phyloP scores from a whole-genome alignment of 23 tunicate species.

The Diplosoma virens region DNA sequence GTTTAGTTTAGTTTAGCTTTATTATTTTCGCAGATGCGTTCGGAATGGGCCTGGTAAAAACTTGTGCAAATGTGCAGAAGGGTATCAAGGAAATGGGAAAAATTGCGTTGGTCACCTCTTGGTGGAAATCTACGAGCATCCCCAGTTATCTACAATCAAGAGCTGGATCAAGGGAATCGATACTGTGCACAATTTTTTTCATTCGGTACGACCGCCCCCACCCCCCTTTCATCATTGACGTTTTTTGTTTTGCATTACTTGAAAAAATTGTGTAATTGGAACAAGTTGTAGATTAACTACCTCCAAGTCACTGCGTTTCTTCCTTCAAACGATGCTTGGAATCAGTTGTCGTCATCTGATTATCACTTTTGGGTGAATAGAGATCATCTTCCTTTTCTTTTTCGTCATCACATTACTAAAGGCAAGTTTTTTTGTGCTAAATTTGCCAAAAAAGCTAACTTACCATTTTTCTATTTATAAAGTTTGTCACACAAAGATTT shows the following conservation, averaged over 20 bases:
- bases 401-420: slow-evolving; percentile 52
- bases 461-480: no score
- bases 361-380: slow-evolving; percentile 53
- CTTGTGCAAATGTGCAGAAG: slow-evolving; percentile 45
- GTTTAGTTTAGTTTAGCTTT: no score
- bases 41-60: slow-evolving; percentile 57
- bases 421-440: slow-evolving; percentile 20
- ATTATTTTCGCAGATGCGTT: slow-evolving; percentile 5
- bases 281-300: slow-evolving; percentile 16
- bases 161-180: slow-evolving; percentile 15
- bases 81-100: slow-evolving; percentile 65
- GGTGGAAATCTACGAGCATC: slow-evolving; percentile 47
- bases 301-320: slow-evolving; percentile 56
- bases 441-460: no score
- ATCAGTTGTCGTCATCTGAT: slow-evolving; percentile 22
- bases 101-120: slow-evolving; percentile 58
- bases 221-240: no score
- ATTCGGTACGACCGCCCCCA: no score
- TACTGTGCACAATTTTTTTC: slow-evolving; percentile 34
- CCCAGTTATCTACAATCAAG: slow-evolving; percentile 30
- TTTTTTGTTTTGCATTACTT: no score
- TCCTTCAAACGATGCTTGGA: slow-evolving; percentile 62
- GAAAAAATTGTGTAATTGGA: no score
- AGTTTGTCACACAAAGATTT: no score
- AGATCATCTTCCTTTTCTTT: slow-evolving; percentile 45